A percentile compares a stretch with the other conserved stretches of the same genome.
These are phyloP conservation scores for Penaeus japonicus DNA, from an alignment of 1,140 invertebrate genomes.

Conservation along the genomic window DNA sequence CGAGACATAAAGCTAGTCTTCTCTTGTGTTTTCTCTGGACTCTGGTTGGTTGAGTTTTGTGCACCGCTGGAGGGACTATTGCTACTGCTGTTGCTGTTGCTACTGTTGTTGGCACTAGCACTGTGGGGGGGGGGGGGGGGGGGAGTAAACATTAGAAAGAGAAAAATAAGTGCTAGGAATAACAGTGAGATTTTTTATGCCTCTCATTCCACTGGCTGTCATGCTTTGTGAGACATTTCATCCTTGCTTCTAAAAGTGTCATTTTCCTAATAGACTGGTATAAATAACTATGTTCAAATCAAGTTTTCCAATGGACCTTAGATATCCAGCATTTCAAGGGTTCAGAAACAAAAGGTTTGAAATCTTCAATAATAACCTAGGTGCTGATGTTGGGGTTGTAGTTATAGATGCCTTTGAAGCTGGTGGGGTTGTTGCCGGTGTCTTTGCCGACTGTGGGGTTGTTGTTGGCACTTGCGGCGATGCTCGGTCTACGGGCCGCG, in stretches of 20 bases:
- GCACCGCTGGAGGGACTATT: conserved; percentile 24
- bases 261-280: too few species aligned
- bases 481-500: conserved; percentile 64
- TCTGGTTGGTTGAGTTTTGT: conserved; percentile 20
- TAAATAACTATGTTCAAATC: too few species aligned
- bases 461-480: conserved; percentile 73
- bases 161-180: too few species aligned
- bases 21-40: conserved; percentile 43
- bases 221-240: too few species aligned
- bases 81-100: conserved; percentile 63
- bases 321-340: too few species aligned
- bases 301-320: too few species aligned
- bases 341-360: too few species aligned
- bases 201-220: too few species aligned
- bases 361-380: too few species aligned
- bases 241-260: too few species aligned
- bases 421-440: conserved; percentile 65
- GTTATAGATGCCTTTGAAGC: background rate
- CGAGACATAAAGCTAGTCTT: conserved; percentile 49
- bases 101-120: background rate
- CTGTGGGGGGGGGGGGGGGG: background rate
- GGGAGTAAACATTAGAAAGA: background rate
- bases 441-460: conserved; percentile 72
- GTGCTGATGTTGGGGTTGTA: background rate
- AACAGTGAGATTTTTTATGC: too few species aligned